Percentiles rank a stretch among this genome's conserved stretches.
Evolutionary conservation across 2,797 vertebrate genomes (phyloP).

Genomic region (Luscinia megarhynchos): DNA sequence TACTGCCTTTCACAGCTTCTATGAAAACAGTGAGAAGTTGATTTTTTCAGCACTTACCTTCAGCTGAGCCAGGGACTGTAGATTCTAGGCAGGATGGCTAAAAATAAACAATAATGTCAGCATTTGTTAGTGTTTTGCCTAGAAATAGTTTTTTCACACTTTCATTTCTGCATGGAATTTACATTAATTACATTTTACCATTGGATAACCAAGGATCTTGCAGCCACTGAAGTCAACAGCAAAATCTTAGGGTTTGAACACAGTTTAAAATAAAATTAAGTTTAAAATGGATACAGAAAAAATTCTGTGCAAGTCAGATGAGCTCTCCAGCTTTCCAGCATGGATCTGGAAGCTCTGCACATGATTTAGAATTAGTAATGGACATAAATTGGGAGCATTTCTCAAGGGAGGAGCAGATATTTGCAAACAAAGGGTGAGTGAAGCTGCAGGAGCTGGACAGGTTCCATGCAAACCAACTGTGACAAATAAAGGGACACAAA

Average conservation of each 20-base stretch:
- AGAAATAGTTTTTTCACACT: neutral
- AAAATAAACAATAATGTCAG: neutral
- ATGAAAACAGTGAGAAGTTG: neutral
- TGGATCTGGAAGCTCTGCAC: neutral
- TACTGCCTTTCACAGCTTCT: neutral
- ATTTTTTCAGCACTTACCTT: conserved; percentile 13
- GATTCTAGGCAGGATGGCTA: neutral
- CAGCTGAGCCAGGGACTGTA: neutral
- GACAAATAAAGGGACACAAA: neutral
- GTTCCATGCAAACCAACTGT: neutral
- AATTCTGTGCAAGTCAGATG: neutral
- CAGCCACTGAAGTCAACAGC: neutral
- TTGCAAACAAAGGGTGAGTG: neutral
- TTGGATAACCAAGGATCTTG: neutral
- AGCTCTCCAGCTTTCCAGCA: neutral
- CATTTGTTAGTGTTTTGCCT: neutral
- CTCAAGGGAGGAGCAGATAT: neutral
- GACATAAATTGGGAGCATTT: neutral
- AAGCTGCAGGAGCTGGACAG: neutral
- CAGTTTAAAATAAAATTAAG: neutral
- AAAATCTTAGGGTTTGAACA: neutral
- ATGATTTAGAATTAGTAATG: neutral
- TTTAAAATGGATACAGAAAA: neutral
- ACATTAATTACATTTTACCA: neutral
- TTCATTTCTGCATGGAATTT: neutral